Percentiles rank a stretch among this genome's conserved stretches.
phyloP scores from a whole-genome alignment of 2,113 vertebrate genomes.

The Aspidoscelis tigris region DNA sequence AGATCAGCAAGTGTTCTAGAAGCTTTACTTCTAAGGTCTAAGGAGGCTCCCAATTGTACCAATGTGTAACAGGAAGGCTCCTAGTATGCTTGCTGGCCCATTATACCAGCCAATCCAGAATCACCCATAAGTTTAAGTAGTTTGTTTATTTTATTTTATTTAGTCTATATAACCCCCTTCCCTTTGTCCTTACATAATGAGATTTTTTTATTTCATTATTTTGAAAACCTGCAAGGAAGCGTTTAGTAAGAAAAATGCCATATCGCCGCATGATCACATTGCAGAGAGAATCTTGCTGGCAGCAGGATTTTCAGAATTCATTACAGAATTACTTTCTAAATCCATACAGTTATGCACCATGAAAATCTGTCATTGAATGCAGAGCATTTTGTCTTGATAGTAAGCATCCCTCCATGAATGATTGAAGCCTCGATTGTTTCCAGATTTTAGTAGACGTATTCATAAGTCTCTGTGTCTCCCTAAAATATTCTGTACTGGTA shows the following conservation, averaged over 20 bases:
- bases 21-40: no score
- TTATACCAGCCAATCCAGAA: neutral
- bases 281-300: conserved; percentile 67
- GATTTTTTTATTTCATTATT: neutral
- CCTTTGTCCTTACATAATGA: neutral
- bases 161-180: neutral
- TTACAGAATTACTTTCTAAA: conserved; percentile 64
- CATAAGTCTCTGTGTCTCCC: neutral
- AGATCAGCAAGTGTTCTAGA: no score
- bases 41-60: no score
- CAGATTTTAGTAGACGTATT: conserved; percentile 11
- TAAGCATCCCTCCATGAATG: neutral
- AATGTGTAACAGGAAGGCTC: no score
- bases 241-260: neutral
- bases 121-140: neutral
- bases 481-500: conserved; percentile 8
- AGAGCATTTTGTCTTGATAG: conserved; percentile 23
- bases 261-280: conserved; percentile 63
- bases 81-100: no score
- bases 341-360: conserved; percentile 55
- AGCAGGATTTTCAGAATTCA: conserved; percentile 55
- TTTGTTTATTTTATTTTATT: neutral
- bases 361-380: conserved; percentile 49
- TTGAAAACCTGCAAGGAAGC: neutral
- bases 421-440: conserved; percentile 17